A percentile compares a stretch with the other conserved stretches of the same genome.
Conservation (phyloP, 2,113 vertebrate species). For the Gulo gulo region DNA sequence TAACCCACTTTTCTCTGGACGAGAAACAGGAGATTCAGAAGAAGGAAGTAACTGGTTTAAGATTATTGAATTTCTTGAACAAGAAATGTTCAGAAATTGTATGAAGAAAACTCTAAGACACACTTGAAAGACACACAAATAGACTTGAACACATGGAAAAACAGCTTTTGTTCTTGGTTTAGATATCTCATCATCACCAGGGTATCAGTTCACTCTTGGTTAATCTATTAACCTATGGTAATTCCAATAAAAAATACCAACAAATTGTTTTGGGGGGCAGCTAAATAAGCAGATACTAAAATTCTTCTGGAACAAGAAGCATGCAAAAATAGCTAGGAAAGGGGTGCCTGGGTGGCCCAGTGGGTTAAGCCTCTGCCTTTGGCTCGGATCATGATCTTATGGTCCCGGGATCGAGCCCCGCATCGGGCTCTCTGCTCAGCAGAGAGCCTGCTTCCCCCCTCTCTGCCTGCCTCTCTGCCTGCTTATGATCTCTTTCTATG, state of each 20-base stretch:
- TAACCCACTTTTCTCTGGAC: neutral
- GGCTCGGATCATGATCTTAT: no score
- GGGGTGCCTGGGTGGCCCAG: no score
- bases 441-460: no score
- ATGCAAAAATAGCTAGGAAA: neutral
- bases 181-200: neutral
- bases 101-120: neutral
- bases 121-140: neutral
- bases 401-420: no score
- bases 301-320: neutral
- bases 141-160: neutral
- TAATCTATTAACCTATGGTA: neutral
- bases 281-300: neutral
- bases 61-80: neutral
- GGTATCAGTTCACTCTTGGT: neutral
- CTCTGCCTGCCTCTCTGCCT: no score
- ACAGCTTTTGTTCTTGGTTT: neutral
- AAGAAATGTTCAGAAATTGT: neutral
- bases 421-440: no score
- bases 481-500: no score
- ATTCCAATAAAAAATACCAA: neutral
- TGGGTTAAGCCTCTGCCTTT: no score
- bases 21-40: conserved; percentile 22
- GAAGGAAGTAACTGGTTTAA: neutral
- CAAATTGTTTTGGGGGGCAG: neutral